Evolutionary conservation across 2,888 invertebrate species (phyloP).

Genomic region (Drosophila cognata): DNA sequence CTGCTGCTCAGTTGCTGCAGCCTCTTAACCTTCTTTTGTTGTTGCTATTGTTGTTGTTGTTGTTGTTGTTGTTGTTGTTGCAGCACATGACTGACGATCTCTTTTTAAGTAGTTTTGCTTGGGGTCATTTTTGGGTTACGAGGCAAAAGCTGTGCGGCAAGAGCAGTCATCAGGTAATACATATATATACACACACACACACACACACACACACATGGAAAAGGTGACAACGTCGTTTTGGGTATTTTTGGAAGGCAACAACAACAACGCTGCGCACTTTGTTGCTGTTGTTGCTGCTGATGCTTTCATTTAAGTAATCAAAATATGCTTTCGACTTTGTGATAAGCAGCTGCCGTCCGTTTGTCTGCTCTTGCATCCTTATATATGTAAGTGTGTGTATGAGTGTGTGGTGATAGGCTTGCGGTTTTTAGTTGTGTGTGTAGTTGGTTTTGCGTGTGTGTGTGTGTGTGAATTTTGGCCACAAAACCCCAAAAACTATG

Average conservation of each 20-base stretch:
- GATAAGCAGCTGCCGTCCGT: conserved; percentile 68
- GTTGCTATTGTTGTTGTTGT: conserved; percentile 8
- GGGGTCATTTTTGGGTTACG: conserved; percentile 66
- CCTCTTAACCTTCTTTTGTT: conserved; percentile 15
- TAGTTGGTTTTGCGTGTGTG: background rate
- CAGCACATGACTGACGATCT: conserved; percentile 65
- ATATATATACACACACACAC: conserved; percentile 7
- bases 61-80: conserved; percentile 21
- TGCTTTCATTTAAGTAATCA: conserved; percentile 79
- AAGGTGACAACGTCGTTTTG: conserved; percentile 74
- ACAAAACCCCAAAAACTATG: conserved; percentile 78
- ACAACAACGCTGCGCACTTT: conserved; percentile 46
- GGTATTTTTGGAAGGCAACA: conserved; percentile 33
- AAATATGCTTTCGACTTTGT: conserved; percentile 80
- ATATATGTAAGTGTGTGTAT: background rate
- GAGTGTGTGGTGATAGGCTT: conserved; percentile 46
- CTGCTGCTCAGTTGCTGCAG: conserved; percentile 14
- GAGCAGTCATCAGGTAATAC: conserved; percentile 22
- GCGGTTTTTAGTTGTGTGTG: conserved; percentile 50
- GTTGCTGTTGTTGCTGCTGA: conserved; percentile 33
- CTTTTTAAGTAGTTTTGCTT: conserved; percentile 78
- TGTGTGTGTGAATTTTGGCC: conserved; percentile 49
- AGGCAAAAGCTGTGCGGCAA: conserved; percentile 19
- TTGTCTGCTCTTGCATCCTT: conserved; percentile 21
- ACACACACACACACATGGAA: conserved; percentile 8